phyloP scores from a whole-genome alignment of 2,113 vertebrate species.

The Uria lomvia region DNA sequence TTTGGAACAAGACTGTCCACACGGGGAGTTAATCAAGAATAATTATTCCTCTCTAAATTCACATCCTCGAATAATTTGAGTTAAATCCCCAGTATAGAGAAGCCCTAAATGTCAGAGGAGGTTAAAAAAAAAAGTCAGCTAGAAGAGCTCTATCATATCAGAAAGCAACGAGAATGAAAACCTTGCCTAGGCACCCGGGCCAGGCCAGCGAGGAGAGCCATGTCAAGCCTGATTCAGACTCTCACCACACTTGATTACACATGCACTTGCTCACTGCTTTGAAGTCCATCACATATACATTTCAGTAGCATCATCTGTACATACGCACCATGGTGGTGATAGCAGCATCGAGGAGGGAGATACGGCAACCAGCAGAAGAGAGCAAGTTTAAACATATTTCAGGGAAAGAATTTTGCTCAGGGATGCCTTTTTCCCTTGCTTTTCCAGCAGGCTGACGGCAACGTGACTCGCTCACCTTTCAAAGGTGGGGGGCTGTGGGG shows the following conservation, averaged over 20 bases:
- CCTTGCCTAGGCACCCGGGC: neutral
- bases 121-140: neutral
- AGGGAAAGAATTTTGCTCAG: neutral
- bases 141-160: neutral
- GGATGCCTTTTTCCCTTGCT: neutral
- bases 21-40: conserved; percentile 44
- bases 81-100: conserved; percentile 33
- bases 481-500: neutral
- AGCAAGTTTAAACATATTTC: neutral
- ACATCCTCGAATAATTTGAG: conserved; percentile 39
- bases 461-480: fast-evolving
- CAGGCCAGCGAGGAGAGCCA: neutral
- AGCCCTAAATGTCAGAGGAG: conserved; percentile 39
- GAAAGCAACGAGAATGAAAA: neutral
- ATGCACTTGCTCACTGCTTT: neutral
- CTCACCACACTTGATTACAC: neutral
- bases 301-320: neutral
- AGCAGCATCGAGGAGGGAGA: neutral
- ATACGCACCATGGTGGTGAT: fast-evolving
- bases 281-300: neutral
- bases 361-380: neutral
- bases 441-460: neutral
- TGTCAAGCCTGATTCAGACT: neutral
- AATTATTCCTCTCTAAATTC: conserved; percentile 57
- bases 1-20: conserved; percentile 31